Conservation (phyloP, 1,140 invertebrate genomes). For the Temnothorax longispinosus region DNA sequence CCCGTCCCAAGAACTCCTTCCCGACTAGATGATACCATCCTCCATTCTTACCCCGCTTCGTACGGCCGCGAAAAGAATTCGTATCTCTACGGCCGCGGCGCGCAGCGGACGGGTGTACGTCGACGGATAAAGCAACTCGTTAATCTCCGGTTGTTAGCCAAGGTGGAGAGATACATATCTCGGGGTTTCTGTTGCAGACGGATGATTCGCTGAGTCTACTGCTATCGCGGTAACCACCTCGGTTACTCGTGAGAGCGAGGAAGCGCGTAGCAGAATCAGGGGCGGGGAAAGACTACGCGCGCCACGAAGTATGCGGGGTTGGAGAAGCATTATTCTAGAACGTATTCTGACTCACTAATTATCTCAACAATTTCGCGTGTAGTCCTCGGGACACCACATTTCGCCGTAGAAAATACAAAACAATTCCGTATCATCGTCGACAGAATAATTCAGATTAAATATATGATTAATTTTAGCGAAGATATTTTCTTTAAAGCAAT, state of each 20-base stretch:
- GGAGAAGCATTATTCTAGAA: neutral
- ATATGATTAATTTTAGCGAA: neutral
- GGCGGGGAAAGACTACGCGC: neutral
- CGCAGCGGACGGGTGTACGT: slow-evolving; percentile 65
- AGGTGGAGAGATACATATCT: slow-evolving; percentile 83
- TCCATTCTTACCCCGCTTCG: slow-evolving; percentile 31
- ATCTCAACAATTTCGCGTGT: neutral
- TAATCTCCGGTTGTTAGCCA: slow-evolving; percentile 83
- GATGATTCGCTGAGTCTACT: slow-evolving; percentile 79
- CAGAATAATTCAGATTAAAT: neutral
- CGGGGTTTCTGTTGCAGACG: slow-evolving; percentile 82
- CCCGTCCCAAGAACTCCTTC: slow-evolving; percentile 13
- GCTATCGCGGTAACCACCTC: slow-evolving; percentile 55
- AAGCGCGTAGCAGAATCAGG: neutral
- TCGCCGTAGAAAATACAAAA: neutral
- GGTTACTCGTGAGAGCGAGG: slow-evolving; percentile 44
- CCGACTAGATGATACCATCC: slow-evolving; percentile 45
- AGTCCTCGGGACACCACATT: neutral
- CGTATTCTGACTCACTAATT: slow-evolving; percentile 13
- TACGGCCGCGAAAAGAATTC: slow-evolving; percentile 31
- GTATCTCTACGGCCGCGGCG: neutral
- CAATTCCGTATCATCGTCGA: neutral
- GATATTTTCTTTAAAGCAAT: neutral
- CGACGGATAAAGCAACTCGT: slow-evolving; percentile 82
- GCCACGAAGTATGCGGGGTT: neutral